These are phyloP conservation scores for Orthonevra nobilis DNA, from an alignment of 2,888 invertebrate species.

Conservation along the genomic window DNA sequence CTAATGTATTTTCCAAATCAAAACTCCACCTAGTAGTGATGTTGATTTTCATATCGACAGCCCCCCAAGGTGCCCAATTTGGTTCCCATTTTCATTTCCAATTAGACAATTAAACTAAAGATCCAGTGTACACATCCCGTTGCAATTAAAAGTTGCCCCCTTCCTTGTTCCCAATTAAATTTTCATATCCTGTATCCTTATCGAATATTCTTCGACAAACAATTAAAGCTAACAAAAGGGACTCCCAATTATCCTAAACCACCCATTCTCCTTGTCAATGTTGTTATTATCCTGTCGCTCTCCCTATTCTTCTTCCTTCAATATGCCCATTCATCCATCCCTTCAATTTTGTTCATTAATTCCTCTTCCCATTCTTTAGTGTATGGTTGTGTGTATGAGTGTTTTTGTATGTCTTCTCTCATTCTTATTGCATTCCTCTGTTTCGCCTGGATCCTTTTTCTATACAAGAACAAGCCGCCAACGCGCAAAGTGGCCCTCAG, in stretches of 20 bases:
- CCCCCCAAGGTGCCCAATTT: too few relatives aligned
- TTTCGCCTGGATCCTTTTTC: neutral
- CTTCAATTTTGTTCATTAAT: too few relatives aligned
- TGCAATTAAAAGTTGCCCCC: neutral
- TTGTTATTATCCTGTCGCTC: neutral
- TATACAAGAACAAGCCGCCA: neutral
- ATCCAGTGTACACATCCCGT: neutral
- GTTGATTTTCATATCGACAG: too few relatives aligned
- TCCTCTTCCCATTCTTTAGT: conserved; percentile 13
- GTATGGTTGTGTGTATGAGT: too few relatives aligned
- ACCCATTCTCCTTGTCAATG: neutral
- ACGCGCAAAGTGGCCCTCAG: conserved; percentile 57
- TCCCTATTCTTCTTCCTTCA: conserved; percentile 21
- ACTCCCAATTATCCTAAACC: conserved; percentile 33
- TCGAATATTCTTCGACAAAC: conserved; percentile 23
- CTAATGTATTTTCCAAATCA: too few relatives aligned
- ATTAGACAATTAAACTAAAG: too few relatives aligned
- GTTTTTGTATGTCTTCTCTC: too few relatives aligned
- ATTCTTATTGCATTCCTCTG: neutral
- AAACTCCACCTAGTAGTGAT: too few relatives aligned
- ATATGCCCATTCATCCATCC: conserved; percentile 40
- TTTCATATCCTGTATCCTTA: conserved; percentile 5
- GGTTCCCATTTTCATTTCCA: too few relatives aligned
- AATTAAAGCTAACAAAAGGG: conserved; percentile 33
- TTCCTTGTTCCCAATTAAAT: neutral